Conservation (phyloP, 2,888 invertebrate species). For the Pherbina coryleti region DNA sequence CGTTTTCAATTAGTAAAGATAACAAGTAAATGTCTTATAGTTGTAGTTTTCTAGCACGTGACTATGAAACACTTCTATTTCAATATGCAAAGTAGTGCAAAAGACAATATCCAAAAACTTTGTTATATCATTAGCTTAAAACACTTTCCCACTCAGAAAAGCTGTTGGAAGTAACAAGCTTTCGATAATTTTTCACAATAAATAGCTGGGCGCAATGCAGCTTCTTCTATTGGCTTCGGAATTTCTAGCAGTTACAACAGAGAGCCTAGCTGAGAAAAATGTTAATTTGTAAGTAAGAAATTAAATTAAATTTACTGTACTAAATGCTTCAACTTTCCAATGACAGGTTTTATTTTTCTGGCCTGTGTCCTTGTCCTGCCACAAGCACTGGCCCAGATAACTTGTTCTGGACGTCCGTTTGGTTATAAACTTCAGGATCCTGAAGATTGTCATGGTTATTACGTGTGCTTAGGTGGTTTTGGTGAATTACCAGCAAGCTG, state of each 20-base stretch:
- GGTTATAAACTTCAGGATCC: constrained; percentile 47
- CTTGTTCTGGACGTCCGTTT: constrained; percentile 31
- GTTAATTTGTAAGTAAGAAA: constrained; percentile 20
- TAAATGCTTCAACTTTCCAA: not conserved
- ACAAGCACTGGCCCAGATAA: constrained; percentile 1
- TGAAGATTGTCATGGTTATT: constrained; percentile 46
- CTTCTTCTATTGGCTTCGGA: constrained; percentile 21
- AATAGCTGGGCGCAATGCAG: not conserved
- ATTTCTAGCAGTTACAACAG: not conserved
- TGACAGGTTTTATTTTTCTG: constrained; percentile 2
- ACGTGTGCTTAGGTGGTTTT: constrained; percentile 43
- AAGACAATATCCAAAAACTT: not conserved
- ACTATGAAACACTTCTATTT: not conserved
- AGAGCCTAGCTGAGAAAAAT: constrained; percentile 23
- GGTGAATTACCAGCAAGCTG: constrained; percentile 43
- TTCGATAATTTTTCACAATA: not conserved
- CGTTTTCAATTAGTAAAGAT: too few relatives aligned
- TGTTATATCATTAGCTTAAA: constrained; percentile 16
- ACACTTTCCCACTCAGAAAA: not conserved
- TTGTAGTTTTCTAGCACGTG: not conserved
- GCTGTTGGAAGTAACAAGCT: not conserved
- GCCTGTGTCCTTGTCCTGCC: constrained; percentile 16
- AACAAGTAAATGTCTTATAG: not conserved
- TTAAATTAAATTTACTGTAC: not conserved
- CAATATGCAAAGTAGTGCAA: not conserved